Conservation (phyloP, 1,140 invertebrate genomes). For the Leptinotarsa undecemlineata region DNA sequence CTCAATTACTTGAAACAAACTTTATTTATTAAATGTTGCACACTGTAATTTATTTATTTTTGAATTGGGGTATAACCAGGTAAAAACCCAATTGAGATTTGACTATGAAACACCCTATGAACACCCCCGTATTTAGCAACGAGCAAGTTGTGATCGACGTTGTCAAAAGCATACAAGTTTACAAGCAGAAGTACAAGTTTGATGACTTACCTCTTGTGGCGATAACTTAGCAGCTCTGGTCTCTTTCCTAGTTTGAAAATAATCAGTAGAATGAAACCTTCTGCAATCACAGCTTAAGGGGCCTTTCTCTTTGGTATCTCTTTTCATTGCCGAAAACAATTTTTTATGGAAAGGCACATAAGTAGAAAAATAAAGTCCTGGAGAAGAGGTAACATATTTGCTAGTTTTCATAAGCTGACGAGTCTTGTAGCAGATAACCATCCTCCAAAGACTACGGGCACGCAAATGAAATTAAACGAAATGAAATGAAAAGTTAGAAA, state of each 20-base stretch:
- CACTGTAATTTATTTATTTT: background rate
- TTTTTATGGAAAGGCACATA: background rate
- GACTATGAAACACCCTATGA: no score
- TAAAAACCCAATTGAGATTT: no score
- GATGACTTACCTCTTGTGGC: constrained; percentile 50
- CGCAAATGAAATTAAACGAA: background rate
- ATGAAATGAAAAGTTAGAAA: background rate
- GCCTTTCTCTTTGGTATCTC: constrained; percentile 4
- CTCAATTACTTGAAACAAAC: background rate
- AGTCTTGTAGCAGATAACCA: constrained; percentile 37
- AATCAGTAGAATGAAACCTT: constrained; percentile 36
- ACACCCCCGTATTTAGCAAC: no score
- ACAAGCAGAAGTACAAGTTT: background rate
- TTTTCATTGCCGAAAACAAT: background rate
- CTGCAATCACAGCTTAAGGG: constrained; percentile 32
- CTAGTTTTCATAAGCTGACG: constrained; percentile 35
- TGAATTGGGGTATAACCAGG: no score
- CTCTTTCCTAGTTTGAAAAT: constrained; percentile 39
- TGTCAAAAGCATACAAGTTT: background rate
- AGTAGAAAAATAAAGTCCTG: constrained; percentile 32
- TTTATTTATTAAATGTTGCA: background rate
- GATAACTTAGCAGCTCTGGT: constrained; percentile 45
- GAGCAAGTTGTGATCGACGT: no score
- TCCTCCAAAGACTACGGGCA: constrained; percentile 22
- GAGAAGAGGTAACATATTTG: constrained; percentile 36